phyloP scores from a whole-genome alignment of 2,797 vertebrate genomes.

The Lacerta bilineata region DNA sequence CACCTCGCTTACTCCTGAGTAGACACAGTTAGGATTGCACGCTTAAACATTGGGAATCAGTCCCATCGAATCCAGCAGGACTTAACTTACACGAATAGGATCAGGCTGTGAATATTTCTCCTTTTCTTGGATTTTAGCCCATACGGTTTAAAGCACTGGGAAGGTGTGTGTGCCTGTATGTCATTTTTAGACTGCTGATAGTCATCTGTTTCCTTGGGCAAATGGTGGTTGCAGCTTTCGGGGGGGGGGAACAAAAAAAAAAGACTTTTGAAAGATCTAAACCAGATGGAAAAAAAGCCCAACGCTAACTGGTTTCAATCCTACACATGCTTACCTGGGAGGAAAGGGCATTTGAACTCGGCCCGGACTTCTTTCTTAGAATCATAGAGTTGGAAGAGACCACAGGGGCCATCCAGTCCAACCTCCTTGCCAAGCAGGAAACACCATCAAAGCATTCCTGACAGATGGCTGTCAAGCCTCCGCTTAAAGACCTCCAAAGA shows the following conservation, averaged over 20 bases:
- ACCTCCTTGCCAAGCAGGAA: too few relatives aligned
- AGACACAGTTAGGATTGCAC: too few relatives aligned
- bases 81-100: not conserved
- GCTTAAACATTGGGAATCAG: not conserved
- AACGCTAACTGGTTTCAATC: not conserved
- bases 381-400: too few relatives aligned
- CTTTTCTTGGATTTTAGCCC: not conserved
- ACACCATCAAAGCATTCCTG: too few relatives aligned
- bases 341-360: not conserved
- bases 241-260: not conserved
- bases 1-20: too few relatives aligned
- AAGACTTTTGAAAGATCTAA: not conserved
- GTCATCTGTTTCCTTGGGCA: not conserved
- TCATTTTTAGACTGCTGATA: too few relatives aligned
- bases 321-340: not conserved
- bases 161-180: not conserved
- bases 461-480: too few relatives aligned
- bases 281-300: not conserved
- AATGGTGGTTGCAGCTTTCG: not conserved
- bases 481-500: too few relatives aligned
- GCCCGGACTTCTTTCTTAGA: too few relatives aligned
- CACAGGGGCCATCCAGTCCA: too few relatives aligned
- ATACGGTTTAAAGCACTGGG: not conserved
- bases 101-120: constrained; percentile 8
- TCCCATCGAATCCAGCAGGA: not conserved